Percentiles rank a stretch among this genome's conserved stretches.
These are phyloP conservation scores for Circaetus cinerascens DNA, from an alignment of 2,113 vertebrate genomes.

Conservation along the genomic window DNA sequence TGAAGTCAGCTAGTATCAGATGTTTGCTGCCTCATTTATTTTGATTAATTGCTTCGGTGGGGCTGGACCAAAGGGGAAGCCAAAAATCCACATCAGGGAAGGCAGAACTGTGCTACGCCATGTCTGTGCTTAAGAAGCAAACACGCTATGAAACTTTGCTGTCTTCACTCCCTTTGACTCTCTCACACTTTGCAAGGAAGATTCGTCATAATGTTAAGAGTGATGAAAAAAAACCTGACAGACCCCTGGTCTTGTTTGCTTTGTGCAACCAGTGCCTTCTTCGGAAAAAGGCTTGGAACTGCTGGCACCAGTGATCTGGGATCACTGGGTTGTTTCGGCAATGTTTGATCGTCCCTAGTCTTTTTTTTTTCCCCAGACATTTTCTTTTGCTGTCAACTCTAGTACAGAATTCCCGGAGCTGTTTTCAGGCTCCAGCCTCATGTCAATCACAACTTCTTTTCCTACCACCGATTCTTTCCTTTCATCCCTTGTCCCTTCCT, in stretches of 20 bases:
- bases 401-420: neutral
- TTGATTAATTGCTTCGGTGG: constrained; percentile 31
- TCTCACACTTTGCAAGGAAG: neutral
- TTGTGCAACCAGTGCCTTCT: neutral
- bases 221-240: neutral
- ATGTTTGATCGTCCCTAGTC: neutral
- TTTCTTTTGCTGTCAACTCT: neutral
- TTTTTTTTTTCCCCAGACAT: neutral
- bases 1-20: constrained; percentile 16
- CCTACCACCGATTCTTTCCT: neutral
- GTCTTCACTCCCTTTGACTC: neutral
- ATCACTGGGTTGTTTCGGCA: neutral
- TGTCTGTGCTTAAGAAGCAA: neutral
- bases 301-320: neutral
- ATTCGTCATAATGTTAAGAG: neutral
- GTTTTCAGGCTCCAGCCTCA: neutral
- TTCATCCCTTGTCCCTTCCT: neutral
- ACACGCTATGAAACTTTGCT: neutral
- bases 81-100: neutral
- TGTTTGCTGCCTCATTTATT: constrained; percentile 50
- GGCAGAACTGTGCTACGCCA: neutral
- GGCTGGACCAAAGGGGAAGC: neutral
- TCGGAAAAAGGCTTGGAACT: neutral
- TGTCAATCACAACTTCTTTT: constrained; percentile 32
- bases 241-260: neutral